Percentiles rank a stretch among this genome's conserved stretches.
These are phyloP conservation scores for Mesorhabditis spiculigera DNA, from an alignment of 2,888 invertebrate genomes.

Conservation along the genomic window DNA sequence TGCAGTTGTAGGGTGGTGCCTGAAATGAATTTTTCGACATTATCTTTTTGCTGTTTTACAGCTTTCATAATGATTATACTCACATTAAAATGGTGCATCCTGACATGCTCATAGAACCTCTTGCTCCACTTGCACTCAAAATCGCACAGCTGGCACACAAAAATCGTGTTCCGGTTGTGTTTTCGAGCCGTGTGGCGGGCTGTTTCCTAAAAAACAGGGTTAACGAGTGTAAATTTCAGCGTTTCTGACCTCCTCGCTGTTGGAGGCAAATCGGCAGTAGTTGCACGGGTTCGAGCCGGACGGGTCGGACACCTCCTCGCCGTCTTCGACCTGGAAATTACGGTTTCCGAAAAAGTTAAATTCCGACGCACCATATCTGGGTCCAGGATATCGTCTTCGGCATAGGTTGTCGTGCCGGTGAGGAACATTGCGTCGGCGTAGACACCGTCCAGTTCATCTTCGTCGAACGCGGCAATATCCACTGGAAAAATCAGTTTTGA, in stretches of 20 bases:
- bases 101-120: conserved; percentile 69
- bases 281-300: conserved; percentile 26
- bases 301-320: conserved; percentile 26
- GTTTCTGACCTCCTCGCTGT: conserved; percentile 22
- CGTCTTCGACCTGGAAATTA: conserved; percentile 19
- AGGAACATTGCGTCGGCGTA: conserved; percentile 25
- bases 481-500: not conserved
- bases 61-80: conserved; percentile 11
- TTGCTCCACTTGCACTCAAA: conserved; percentile 69
- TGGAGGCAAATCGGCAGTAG: conserved; percentile 27
- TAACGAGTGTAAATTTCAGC: not conserved
- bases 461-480: conserved; percentile 30
- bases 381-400: conserved; percentile 26
- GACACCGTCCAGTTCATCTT: conserved; percentile 39
- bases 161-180: conserved; percentile 67
- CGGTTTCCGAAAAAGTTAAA: not conserved
- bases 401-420: conserved; percentile 23
- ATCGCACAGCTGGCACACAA: conserved; percentile 68
- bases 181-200: conserved; percentile 62
- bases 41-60: not conserved
- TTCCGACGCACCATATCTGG: conserved; percentile 22
- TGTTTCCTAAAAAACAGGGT: conserved; percentile 21
- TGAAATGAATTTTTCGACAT: not conserved
- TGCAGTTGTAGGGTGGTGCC: conserved; percentile 70
- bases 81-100: conserved; percentile 57